Percentiles rank a stretch among this genome's conserved stretches.
Conservation (phyloP, 2,888 invertebrate species). For the Epirrhoe alternata region DNA sequence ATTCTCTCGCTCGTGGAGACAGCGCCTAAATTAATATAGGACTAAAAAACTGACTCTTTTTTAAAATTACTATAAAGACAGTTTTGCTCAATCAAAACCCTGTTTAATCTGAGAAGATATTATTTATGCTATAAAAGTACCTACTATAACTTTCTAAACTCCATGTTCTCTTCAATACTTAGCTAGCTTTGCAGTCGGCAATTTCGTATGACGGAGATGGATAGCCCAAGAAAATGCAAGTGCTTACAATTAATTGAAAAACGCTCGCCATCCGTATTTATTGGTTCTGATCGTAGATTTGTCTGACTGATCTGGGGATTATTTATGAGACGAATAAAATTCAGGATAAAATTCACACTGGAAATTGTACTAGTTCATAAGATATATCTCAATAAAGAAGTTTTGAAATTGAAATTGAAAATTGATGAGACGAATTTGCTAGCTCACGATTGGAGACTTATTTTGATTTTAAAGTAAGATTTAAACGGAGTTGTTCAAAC, state of each 20-base stretch:
- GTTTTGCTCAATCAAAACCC: no score
- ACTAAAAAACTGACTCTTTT: no score
- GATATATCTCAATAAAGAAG: no score
- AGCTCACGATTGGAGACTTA: slow-evolving; percentile 22
- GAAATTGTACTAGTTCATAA: no score
- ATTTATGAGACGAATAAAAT: no score
- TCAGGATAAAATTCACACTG: no score
- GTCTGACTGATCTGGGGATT: slow-evolving; percentile 46
- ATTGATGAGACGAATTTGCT: slow-evolving; percentile 18
- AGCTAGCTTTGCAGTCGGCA: slow-evolving; percentile 51
- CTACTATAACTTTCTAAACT: slow-evolving; percentile 1
- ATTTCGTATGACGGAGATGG: slow-evolving; percentile 76
- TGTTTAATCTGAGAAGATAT: no score
- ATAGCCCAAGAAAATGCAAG: slow-evolving; percentile 52
- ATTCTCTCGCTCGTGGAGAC: no score
- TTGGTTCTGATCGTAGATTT: slow-evolving; percentile 42
- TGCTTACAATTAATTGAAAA: slow-evolving; percentile 53
- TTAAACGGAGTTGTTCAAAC: neutral
- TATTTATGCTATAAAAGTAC: no score
- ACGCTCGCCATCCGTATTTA: slow-evolving; percentile 42
- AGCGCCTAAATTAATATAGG: no score
- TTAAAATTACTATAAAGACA: no score
- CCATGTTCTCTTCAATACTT: slow-evolving; percentile 52
- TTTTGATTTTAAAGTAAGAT: slow-evolving; percentile 23
- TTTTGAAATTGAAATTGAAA: no score